Conservation (phyloP, 2,113 vertebrate species). For the Leiothrix lutea region DNA sequence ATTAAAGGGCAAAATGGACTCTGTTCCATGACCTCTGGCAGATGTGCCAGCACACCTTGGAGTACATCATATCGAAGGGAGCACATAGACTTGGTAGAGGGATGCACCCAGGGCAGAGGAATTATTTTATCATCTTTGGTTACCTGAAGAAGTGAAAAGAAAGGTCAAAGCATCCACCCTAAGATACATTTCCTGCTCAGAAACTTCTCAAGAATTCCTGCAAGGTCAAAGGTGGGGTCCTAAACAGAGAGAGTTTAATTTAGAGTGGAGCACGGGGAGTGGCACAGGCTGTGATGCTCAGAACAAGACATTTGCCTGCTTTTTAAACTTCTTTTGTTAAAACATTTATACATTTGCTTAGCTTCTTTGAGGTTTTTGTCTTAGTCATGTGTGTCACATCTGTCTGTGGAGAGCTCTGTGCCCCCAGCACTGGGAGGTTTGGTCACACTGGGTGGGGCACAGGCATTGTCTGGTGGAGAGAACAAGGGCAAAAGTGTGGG, state of each 20-base stretch:
- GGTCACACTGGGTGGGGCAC: not conserved
- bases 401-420: fast-evolving
- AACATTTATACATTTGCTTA: not conserved
- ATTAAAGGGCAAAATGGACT: not conserved
- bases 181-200: not conserved
- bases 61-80: not conserved
- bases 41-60: not conserved
- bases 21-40: not conserved
- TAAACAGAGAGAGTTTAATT: not conserved
- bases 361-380: not conserved
- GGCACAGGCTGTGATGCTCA: not conserved
- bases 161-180: not conserved
- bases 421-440: not conserved
- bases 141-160: not conserved
- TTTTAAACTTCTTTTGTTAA: not conserved
- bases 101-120: not conserved
- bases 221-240: not conserved
- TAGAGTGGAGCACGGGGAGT: not conserved
- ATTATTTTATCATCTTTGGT: not conserved
- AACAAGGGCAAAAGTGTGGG: not conserved
- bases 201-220: not conserved
- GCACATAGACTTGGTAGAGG: not conserved
- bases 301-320: not conserved
- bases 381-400: not conserved
- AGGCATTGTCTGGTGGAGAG: fast-evolving